phyloP scores from a whole-genome alignment of 2,797 vertebrate species.

The Gymnopithys bicolor region DNA sequence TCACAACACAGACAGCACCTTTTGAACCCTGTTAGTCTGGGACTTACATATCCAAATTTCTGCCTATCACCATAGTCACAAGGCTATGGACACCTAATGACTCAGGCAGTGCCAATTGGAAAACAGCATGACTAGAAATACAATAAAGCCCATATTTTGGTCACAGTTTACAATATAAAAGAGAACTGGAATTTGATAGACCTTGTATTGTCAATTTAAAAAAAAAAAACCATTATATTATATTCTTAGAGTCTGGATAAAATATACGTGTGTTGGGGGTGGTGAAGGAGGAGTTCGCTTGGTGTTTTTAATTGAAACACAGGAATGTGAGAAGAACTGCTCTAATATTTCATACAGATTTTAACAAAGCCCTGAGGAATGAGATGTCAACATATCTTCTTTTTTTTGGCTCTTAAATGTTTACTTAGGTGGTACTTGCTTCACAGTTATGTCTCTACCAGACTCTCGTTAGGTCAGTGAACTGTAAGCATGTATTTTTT shows the following conservation, averaged over 20 bases:
- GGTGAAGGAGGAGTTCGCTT: background rate
- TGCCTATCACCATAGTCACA: background rate
- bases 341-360: background rate
- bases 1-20: background rate
- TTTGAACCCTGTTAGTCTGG: background rate
- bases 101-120: background rate
- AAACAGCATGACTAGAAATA: background rate
- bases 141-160: background rate
- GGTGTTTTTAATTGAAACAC: background rate
- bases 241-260: background rate
- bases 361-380: background rate
- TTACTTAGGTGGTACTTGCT: background rate
- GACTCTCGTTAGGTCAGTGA: background rate
- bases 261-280: background rate
- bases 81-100: background rate
- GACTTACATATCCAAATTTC: background rate
- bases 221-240: background rate
- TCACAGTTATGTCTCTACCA: background rate
- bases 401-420: background rate
- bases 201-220: background rate
- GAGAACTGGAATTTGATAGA: background rate
- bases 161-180: background rate
- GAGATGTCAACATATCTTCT: background rate
- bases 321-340: background rate
- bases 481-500: fast-evolving